phyloP scores from a whole-genome alignment of 2,113 vertebrate genomes.

The Amblyopsis rosae region DNA sequence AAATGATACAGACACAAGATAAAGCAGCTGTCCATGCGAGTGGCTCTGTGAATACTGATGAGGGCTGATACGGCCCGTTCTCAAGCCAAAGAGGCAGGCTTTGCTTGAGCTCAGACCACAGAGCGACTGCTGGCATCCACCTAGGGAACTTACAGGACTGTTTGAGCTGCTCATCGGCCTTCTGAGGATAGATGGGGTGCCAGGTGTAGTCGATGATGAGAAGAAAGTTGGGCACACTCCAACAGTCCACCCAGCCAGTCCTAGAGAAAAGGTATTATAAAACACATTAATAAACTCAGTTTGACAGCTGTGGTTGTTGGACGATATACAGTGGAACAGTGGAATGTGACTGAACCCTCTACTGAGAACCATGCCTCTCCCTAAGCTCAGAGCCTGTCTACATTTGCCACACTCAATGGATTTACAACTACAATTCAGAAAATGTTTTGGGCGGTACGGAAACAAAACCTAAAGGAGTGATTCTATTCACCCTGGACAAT shows the following conservation, averaged over 20 bases:
- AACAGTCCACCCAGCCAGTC: conserved; percentile 96
- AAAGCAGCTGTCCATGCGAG: not conserved
- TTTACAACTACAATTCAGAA: too few relatives aligned
- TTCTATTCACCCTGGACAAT: too few relatives aligned
- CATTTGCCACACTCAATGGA: too few relatives aligned
- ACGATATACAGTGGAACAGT: too few relatives aligned
- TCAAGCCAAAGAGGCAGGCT: not conserved
- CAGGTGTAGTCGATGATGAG: conserved; percentile 96
- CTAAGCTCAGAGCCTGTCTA: too few relatives aligned
- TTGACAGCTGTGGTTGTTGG: too few relatives aligned
- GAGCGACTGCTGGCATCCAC: not conserved
- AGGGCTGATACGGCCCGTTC: not conserved
- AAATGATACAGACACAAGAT: not conserved
- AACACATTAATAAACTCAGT: too few relatives aligned
- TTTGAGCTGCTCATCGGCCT: conserved; percentile 93
- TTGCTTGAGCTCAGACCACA: not conserved
- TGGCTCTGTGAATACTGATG: not conserved
- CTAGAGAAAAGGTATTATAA: conserved; percentile 64
- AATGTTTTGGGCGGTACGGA: too few relatives aligned
- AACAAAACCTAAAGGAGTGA: too few relatives aligned
- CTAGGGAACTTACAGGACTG: conserved; percentile 85
- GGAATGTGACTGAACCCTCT: too few relatives aligned
- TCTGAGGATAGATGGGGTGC: conserved; percentile 98
- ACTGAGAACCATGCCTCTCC: too few relatives aligned
- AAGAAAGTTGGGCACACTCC: conserved; percentile 92